phyloP scores from a whole-genome alignment of 2,888 invertebrate genomes.

The Drosophila multiciliata region DNA sequence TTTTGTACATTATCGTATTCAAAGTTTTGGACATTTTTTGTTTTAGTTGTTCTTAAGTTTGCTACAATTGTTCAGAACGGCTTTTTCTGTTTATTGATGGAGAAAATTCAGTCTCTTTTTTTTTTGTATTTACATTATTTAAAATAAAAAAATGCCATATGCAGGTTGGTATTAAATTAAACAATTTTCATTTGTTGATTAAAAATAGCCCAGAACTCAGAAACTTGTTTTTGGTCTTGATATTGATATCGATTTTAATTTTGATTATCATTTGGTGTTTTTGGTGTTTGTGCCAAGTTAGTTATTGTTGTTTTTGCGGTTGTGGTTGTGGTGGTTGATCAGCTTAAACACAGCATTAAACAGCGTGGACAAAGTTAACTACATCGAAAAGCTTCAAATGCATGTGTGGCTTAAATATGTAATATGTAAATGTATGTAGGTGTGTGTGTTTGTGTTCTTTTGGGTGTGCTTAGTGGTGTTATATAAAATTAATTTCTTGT shows the following conservation, averaged over 20 bases:
- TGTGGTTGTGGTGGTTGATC: constrained; percentile 31
- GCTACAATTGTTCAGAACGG: constrained; percentile 27
- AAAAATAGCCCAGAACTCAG: constrained; percentile 84
- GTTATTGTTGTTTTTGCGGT: constrained; percentile 38
- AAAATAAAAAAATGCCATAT: constrained; percentile 7
- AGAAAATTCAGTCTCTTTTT: constrained; percentile 17
- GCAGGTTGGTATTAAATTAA: constrained; percentile 28
- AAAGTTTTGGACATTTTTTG: constrained; percentile 85
- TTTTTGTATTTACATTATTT: constrained; percentile 26
- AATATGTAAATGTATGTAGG: constrained; percentile 30
- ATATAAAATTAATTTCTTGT: constrained; percentile 70
- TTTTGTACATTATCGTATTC: constrained; percentile 85
- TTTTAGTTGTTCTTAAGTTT: constrained; percentile 52
- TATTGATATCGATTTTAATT: constrained; percentile 24
- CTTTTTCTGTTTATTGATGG: constrained; percentile 18
- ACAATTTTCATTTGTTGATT: constrained; percentile 34
- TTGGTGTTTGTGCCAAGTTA: constrained; percentile 40
- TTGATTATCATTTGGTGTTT: constrained; percentile 31
- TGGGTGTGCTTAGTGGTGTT: constrained; percentile 71
- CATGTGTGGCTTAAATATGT: constrained; percentile 42
- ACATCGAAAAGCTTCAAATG: constrained; percentile 73
- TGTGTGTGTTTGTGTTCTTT: constrained; percentile 33
- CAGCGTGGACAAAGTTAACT: constrained; percentile 63
- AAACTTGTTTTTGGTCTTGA: constrained; percentile 79
- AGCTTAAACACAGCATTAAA: constrained; percentile 60